phyloP scores from a whole-genome alignment of 2,888 invertebrate species.

The Lampropteryx suffumata region DNA sequence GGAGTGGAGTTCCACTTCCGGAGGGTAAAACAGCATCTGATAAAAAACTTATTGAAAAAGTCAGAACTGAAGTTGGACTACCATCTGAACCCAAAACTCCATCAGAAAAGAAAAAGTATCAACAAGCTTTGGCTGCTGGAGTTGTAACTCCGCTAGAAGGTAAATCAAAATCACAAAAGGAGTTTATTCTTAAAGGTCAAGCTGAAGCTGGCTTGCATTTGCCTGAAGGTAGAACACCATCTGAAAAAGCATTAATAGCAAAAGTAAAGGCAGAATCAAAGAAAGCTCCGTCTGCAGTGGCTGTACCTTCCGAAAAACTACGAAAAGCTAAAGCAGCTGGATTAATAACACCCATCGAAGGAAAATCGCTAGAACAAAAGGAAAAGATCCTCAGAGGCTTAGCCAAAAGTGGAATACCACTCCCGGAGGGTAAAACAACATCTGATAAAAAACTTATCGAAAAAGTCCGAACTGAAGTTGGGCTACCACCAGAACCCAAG shows the following conservation, averaged over 20 bases:
- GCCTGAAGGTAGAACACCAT: conserved; percentile 45
- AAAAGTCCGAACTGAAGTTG: conserved; percentile 35
- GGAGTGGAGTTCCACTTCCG: conserved; percentile 32
- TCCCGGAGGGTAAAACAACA: conserved; percentile 37
- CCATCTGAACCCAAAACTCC: conserved; percentile 33
- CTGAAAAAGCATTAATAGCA: conserved; percentile 35
- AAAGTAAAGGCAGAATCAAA: conserved; percentile 11
- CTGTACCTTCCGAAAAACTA: conserved; percentile 33
- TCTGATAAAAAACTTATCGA: conserved; percentile 34
- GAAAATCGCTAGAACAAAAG: conserved; percentile 38
- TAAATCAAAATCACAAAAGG: conserved; percentile 35
- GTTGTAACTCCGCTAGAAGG: conserved; percentile 34
- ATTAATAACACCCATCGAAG: conserved; percentile 22
- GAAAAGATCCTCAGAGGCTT: conserved; percentile 39
- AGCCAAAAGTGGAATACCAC: conserved; percentile 32
- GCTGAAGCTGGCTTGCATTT: conserved; percentile 38
- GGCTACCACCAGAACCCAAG: conserved; percentile 35
- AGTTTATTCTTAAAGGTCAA: conserved; percentile 35
- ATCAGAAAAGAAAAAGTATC: conserved; percentile 37
- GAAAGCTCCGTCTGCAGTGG: conserved; percentile 1
- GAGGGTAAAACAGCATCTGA: conserved; percentile 38
- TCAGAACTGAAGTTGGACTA: conserved; percentile 36
- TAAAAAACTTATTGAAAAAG: conserved; percentile 32
- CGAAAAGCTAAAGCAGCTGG: conserved; percentile 28
- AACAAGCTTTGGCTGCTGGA: conserved; percentile 32